phyloP scores from a whole-genome alignment of 2,888 invertebrate species.

The Neoascia interrupta region DNA sequence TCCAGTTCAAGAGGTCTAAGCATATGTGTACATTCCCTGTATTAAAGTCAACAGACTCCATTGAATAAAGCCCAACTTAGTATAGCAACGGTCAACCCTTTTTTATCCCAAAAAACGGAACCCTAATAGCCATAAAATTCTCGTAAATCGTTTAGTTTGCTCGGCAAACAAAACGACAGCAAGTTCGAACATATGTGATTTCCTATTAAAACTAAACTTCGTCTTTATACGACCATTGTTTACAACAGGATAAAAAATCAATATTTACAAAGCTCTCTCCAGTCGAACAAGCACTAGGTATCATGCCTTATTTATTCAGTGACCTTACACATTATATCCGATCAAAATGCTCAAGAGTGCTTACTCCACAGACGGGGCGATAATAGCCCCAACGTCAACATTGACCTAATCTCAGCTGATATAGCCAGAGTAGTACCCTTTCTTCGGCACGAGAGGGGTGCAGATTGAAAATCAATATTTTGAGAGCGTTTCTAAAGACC shows the following conservation, averaged over 20 bases:
- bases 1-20: too few relatives aligned
- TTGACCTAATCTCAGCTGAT: conserved; percentile 67
- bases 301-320: conserved; percentile 57
- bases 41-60: too few relatives aligned
- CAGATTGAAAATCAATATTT: conserved; percentile 60
- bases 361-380: conserved; percentile 31
- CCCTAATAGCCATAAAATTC: background rate
- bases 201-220: background rate
- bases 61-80: too few relatives aligned
- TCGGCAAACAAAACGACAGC: conserved; percentile 14
- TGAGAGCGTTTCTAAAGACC: conserved; percentile 23
- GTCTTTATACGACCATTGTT: conserved; percentile 22
- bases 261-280: conserved; percentile 52
- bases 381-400: conserved; percentile 53
- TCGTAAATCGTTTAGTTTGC: conserved; percentile 1
- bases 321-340: conserved; percentile 60
- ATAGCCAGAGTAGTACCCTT: conserved; percentile 18
- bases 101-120: background rate
- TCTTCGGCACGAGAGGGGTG: background rate
- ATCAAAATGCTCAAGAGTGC: conserved; percentile 47
- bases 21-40: too few relatives aligned
- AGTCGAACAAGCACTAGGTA: conserved; percentile 20
- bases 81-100: too few relatives aligned
- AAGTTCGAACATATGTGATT: background rate
- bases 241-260: conserved; percentile 42